These are phyloP conservation scores for Protosalanx chinensis DNA, from an alignment of 2,797 vertebrate species.

Conservation along the genomic window DNA sequence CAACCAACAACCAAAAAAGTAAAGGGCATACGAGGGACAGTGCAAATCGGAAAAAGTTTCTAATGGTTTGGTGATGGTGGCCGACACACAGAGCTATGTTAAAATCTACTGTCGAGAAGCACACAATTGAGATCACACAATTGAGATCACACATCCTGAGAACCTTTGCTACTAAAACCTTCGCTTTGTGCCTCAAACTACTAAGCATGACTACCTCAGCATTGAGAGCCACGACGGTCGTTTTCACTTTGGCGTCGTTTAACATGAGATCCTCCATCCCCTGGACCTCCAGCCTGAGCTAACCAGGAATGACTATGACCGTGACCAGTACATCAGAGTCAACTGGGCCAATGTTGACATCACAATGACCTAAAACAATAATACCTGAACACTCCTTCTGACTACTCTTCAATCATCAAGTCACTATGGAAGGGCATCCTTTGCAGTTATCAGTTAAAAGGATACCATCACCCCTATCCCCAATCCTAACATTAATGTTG, in stretches of 20 bases:
- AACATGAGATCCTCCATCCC: slow-evolving; percentile 67
- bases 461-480: slow-evolving; percentile 45
- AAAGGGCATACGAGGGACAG: slow-evolving; percentile 32
- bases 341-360: slow-evolving; percentile 63
- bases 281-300: slow-evolving; percentile 72
- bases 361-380: slow-evolving; percentile 55
- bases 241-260: slow-evolving; percentile 58
- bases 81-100: slow-evolving; percentile 26
- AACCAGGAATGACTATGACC: slow-evolving; percentile 69
- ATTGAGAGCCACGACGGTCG: slow-evolving; percentile 55
- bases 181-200: slow-evolving; percentile 34
- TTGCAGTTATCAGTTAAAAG: slow-evolving; percentile 21
- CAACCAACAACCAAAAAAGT: slow-evolving; percentile 43
- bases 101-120: slow-evolving; percentile 25
- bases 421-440: slow-evolving; percentile 65
- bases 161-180: slow-evolving; percentile 28
- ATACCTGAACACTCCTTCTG: slow-evolving; percentile 65
- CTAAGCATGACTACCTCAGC: slow-evolving; percentile 43
- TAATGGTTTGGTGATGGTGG: slow-evolving; percentile 33
- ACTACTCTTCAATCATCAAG: slow-evolving; percentile 70
- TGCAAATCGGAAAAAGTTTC: slow-evolving; percentile 45
- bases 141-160: slow-evolving; percentile 20
- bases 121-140: slow-evolving; percentile 32
- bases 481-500: slow-evolving; percentile 1
- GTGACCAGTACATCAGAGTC: slow-evolving; percentile 66